Evolutionary conservation across 2,113 vertebrate genomes (phyloP).

Genomic region (rat (Rattus norvegicus)): DNA sequence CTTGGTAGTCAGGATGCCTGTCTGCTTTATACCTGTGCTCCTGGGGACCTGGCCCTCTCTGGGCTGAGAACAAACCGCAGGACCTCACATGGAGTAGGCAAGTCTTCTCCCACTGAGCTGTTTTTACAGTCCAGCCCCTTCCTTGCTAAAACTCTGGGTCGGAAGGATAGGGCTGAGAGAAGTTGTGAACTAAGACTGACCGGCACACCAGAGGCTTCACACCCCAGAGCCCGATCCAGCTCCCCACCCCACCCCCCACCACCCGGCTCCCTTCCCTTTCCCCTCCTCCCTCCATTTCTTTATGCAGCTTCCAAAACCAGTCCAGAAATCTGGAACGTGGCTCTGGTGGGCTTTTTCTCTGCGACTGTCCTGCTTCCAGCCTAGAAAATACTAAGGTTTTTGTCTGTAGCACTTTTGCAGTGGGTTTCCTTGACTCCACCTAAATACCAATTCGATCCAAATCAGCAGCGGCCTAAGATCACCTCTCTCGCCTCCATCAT

Average conservation of each 20-base stretch:
- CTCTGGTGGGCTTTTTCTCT: not conserved
- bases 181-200: not conserved
- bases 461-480: not conserved
- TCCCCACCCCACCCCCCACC: too few species aligned
- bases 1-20: not conserved
- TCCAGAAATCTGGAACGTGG: not conserved
- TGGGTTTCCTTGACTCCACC: not conserved
- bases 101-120: not conserved
- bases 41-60: not conserved
- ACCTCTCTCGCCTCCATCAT: not conserved
- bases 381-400: not conserved
- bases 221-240: not conserved
- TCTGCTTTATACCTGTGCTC: too few species aligned
- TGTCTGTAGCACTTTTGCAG: not conserved
- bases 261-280: not conserved
- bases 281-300: not conserved
- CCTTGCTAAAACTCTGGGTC: not conserved
- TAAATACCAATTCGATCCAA: not conserved
- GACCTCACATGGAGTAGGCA: not conserved
- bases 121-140: too few species aligned
- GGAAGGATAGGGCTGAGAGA: not conserved
- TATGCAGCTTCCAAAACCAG: not conserved
- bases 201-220: too few species aligned
- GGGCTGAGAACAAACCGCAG: not conserved
- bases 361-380: fast-evolving